Conservation (phyloP, 2,888 invertebrate species). For the Lepas anatifera region DNA sequence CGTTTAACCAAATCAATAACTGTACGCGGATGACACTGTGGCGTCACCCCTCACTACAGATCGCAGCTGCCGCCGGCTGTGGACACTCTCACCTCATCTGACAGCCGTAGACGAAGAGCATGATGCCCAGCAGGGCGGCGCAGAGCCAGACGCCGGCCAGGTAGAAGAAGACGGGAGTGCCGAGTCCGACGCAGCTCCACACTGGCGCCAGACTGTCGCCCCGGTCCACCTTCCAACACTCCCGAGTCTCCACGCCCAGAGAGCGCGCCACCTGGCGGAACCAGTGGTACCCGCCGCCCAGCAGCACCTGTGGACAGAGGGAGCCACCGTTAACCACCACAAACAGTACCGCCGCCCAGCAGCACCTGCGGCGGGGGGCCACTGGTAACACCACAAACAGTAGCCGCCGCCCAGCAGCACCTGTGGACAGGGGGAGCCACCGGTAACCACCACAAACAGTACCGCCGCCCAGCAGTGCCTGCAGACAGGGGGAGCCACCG, state of each 20-base stretch:
- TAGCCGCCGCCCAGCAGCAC: slow-evolving; percentile 41
- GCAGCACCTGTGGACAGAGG: slow-evolving; percentile 32
- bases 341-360: no score
- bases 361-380: no score
- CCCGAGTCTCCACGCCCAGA: slow-evolving; percentile 34
- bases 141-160: slow-evolving; percentile 59
- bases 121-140: slow-evolving; percentile 55
- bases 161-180: slow-evolving; percentile 71
- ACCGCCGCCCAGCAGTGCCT: no score
- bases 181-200: slow-evolving; percentile 63
- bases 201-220: slow-evolving; percentile 49
- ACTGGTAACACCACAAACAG: slow-evolving; percentile 36
- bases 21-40: no score
- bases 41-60: no score
- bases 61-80: no score
- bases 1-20: no score
- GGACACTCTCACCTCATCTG: slow-evolving; percentile 45
- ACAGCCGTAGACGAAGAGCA: slow-evolving; percentile 53
- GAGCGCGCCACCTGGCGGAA: slow-evolving; percentile 36
- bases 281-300: slow-evolving; percentile 42
- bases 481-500: neutral
- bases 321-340: neutral
- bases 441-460: neutral
- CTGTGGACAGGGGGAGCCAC: slow-evolving; percentile 28
- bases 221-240: slow-evolving; percentile 46